Conservation (phyloP, 1,140 invertebrate genomes). For the Chironomus tepperi region DNA sequence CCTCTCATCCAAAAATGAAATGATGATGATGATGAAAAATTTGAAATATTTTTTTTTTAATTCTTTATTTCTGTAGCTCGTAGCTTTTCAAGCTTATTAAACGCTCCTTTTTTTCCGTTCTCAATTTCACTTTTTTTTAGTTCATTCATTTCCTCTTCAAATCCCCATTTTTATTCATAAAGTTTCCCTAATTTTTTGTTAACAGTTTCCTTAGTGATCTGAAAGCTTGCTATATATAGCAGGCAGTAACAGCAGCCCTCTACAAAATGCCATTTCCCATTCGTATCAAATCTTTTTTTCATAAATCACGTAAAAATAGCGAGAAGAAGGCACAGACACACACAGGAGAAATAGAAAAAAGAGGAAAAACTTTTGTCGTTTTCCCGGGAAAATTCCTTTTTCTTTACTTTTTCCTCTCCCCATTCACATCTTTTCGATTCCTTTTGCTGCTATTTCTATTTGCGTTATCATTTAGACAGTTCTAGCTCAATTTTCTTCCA, state of each 20-base stretch:
- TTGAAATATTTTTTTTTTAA: background rate
- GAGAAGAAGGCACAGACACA: background rate
- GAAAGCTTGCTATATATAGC: background rate
- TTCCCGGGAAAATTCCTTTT: background rate
- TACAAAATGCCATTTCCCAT: background rate
- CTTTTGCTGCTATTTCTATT: background rate
- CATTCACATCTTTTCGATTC: too few relatives aligned
- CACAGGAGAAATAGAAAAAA: background rate
- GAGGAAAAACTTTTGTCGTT: background rate
- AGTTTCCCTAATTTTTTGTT: too few relatives aligned
- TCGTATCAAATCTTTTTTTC: background rate
- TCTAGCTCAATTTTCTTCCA: background rate
- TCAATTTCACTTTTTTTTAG: constrained; percentile 11
- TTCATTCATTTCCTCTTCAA: constrained; percentile 10
- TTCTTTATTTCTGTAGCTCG: background rate
- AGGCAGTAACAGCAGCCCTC: background rate
- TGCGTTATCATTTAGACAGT: background rate
- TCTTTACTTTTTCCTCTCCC: background rate
- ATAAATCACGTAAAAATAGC: background rate
- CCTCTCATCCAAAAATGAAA: background rate
- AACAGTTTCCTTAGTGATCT: too few relatives aligned
- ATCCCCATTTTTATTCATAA: background rate
- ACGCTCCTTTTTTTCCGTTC: background rate
- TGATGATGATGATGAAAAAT: background rate
- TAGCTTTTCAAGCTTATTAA: background rate